Evolutionary conservation across 2,888 invertebrate species (phyloP).

Genomic region (Crepidodera aurea): DNA sequence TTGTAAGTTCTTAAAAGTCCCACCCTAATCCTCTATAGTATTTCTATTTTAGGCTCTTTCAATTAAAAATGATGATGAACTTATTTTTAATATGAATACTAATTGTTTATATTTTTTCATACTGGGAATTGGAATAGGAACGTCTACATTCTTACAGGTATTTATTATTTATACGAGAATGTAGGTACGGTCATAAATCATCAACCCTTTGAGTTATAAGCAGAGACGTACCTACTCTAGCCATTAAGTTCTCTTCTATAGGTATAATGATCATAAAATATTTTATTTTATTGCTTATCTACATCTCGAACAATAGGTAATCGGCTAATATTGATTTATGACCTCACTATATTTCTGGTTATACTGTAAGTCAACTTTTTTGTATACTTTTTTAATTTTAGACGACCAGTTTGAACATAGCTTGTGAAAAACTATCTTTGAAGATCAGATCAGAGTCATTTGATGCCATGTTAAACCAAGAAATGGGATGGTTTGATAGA

Average conservation of each 20-base stretch:
- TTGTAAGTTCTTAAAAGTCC: conserved; percentile 16
- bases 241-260: too few relatives aligned
- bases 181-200: too few relatives aligned
- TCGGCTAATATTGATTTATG: too few relatives aligned
- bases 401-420: conserved; percentile 71
- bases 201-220: too few relatives aligned
- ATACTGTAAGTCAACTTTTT: neutral
- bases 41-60: conserved; percentile 67
- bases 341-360: too few relatives aligned
- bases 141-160: conserved; percentile 72
- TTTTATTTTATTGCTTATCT: too few relatives aligned
- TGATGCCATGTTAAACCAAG: conserved; percentile 73
- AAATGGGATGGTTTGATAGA: conserved; percentile 79
- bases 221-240: too few relatives aligned
- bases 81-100: conserved; percentile 65
- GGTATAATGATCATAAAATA: too few relatives aligned
- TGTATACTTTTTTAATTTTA: conserved; percentile 36
- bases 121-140: conserved; percentile 71
- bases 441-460: conserved; percentile 74
- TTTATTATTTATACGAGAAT: too few relatives aligned
- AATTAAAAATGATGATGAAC: conserved; percentile 65
- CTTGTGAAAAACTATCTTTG: conserved; percentile 81
- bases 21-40: neutral
- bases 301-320: too few relatives aligned
- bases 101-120: conserved; percentile 63